Evolutionary conservation across 2,888 invertebrate genomes (phyloP), one percentile per base, ranked within the genome.

Genomic region (Hemaris fuciformis): DNA sequence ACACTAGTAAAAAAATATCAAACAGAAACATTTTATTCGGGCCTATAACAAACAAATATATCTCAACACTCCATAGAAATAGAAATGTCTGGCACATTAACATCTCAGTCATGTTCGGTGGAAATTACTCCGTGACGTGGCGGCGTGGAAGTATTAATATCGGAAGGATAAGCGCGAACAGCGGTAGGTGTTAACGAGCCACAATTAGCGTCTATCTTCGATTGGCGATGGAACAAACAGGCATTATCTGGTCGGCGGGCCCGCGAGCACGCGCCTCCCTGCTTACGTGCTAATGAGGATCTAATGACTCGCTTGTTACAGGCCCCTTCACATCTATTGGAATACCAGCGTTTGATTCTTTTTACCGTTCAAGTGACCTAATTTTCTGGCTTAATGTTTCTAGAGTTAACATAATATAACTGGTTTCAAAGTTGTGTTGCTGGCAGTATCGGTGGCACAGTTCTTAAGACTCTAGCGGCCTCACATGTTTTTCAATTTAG

Each of bases 91-190:
- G 31, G n/a, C n/a, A 0, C 18, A 53, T 53, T 53, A n/a, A 53
- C 10, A 53, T 8, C 4, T 3, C 48, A 27, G 25, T 27, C 48
- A 48, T 48, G 48, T 27, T 8, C 8, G 7, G 15, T 48, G 25
- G 25, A 48, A 46, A 48, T 48, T 8, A 22, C 7, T 48, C 27
- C 15, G 45, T 45, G 45, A 45, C 46, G 65, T 57, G 66, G 63
- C 59, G 66, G 63, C 59, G 61, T 58, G 60, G 34, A 60, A 42
- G 64, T 60, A 65, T 64, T 62, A 63, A 70, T 69, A 67, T 73
- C 66, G 65, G 64, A 63, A 53, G 53, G 31, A 27, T 31, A 31
- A 45, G 45, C 45, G 27, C 38, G 38, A 27, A 27, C 8, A 38
- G 38, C 8, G 25, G 53, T 53, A 53, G 53, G 53, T 53, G 38